These are phyloP conservation scores for Magallana ariakensis DNA, from an alignment of 1,140 invertebrate species.

Conservation along the genomic window DNA sequence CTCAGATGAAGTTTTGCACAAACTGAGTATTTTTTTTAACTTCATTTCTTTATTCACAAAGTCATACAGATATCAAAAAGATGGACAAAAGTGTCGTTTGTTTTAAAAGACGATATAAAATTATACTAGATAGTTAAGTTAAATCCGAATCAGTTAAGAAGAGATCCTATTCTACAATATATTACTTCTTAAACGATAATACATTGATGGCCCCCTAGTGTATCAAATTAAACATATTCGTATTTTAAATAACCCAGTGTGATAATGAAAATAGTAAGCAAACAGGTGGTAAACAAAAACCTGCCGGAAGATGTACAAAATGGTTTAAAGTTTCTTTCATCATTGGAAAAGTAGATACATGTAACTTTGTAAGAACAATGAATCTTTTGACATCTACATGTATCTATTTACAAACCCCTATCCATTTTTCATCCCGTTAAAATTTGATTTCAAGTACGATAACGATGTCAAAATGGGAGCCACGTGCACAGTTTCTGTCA, in stretches of 20 bases:
- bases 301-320: not conserved
- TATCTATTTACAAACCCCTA: not conserved
- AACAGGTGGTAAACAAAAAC: no score
- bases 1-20: not conserved
- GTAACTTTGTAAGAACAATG: not conserved
- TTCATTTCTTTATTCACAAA: no score
- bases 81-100: not conserved
- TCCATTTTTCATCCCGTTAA: not conserved
- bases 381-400: not conserved
- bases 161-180: not conserved
- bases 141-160: not conserved
- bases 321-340: not conserved
- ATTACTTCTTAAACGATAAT: not conserved
- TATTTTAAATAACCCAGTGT: no score
- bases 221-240: no score
- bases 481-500: not conserved
- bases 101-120: not conserved
- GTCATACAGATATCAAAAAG: no score
- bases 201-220: not conserved
- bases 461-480: not conserved
- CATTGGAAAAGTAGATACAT: not conserved
- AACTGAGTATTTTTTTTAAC: not conserved
- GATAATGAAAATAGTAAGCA: no score
- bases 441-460: not conserved
- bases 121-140: not conserved